Evolutionary conservation across 2,113 vertebrate genomes (phyloP), one percentile per base, ranked within the genome.

Genomic region (Morone chrysops): DNA sequence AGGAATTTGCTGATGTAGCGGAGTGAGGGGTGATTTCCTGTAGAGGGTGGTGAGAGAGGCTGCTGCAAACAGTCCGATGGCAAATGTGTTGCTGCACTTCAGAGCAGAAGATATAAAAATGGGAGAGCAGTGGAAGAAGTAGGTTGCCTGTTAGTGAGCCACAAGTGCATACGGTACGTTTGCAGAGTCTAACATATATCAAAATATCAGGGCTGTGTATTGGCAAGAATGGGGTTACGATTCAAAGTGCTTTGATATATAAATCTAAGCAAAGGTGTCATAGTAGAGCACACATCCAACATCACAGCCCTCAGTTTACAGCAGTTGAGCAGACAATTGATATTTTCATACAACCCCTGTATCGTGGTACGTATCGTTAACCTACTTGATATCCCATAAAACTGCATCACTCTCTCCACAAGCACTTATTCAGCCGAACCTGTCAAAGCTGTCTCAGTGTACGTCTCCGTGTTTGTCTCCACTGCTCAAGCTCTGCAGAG

Each of bases 1-100:
- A 78, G 56, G 67, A 87, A 85, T 90, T 38, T 90, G 82, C 81
- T 83, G 82, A 80, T 56, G 12, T 1, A 38, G 48, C 18, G 59
- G 53, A 54, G 2, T 8, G 50, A 51, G 31, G 7, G 63, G 25
- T 17, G 63, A 62, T 77, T 80, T 67, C 40, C 66, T 54, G 22
- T 13, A 7, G 48, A n/a, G 7, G 12, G 50, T 50, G 65, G 20
- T 3, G n/a, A 53, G 59, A 16, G 1, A 0, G 6, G 38, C n/a
- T 25, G 61, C 67, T 69, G 67, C 41, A 57, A 20, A 74, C 11
- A 74, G 57, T 77, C 61, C 65, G 57, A 76, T 70, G 71, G 79
- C 20, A 62, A 80, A 85, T 81, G 8, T 88, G 81, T 82, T 71
- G 13, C 79, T 83, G 47, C 47, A 65, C 71, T 68, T 78, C 14